Base-by-base conservation (phyloP, 2,797 vertebrate genomes). In the Salarias fasciatus region DNA sequence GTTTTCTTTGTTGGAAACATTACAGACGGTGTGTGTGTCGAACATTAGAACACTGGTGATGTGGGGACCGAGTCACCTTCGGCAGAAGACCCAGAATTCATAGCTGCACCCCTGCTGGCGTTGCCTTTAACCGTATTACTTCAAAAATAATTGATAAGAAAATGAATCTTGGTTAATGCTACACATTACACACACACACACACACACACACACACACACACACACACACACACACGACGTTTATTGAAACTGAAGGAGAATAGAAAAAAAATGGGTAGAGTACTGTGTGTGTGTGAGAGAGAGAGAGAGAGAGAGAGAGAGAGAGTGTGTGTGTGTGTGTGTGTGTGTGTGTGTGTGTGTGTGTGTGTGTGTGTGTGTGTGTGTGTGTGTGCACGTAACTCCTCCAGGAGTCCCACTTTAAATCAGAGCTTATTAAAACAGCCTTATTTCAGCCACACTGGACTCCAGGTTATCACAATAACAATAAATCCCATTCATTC, bases 391-490 rank as follows among this genome's bases (percentile, higher is more conserved):
- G 24, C 18, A 24, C 18, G 18, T 44, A 77, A 83, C 61, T 77
- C 64, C 73, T 82, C 83, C 63, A 80, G 87, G 81, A 82, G 84
- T 75, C 72, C 64, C 47, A 60, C 71, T 86, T 86, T 88, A 91
- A 91, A 92, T 92, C 89, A 91, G 66, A 37, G 68, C 86, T 89
- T 90, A 88, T 91, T 91, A 90, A 91, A 93, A 90, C 85, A 85
- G 75, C 69, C 80, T 86, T 88, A 89, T 90, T 88, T 90, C 88
- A 90, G 86, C 81, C 82, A 77, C 67, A 76, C 88, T 76, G 80
- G 85, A 90, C 90, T 88, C 90, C 72, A 89, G 93, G 94, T 95
- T 95, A 95, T 94, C 91, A 95, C 91, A 95, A 94, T 94, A 95
- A 91, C 89, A 86, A 88, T 95, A 95, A 95, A 95, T 95, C 91